phyloP scores from a whole-genome alignment of 2,888 invertebrate species.

The Drosophila prolongata region DNA sequence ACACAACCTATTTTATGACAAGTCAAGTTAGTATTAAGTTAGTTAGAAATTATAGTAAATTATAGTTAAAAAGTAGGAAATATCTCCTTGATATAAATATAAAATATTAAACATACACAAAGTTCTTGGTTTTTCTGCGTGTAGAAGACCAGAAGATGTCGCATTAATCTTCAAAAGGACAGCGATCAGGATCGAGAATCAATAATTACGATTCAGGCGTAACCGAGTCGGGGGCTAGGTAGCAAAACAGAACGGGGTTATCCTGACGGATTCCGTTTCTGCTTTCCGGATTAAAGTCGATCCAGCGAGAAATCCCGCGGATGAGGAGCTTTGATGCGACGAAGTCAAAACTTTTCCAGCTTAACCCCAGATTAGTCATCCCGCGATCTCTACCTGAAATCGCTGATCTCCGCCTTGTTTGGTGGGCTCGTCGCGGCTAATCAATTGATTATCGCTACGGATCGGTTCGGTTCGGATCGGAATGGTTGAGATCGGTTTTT shows the following conservation, averaged over 20 bases:
- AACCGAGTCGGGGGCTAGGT: slow-evolving; percentile 43
- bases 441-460: slow-evolving; percentile 52
- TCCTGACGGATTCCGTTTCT: slow-evolving; percentile 11
- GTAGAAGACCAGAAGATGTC: not conserved
- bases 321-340: slow-evolving; percentile 62
- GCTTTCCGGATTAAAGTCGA: slow-evolving; percentile 31
- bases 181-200: slow-evolving; percentile 18
- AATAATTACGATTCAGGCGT: slow-evolving; percentile 45
- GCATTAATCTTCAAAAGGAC: slow-evolving; percentile 22
- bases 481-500: slow-evolving; percentile 5
- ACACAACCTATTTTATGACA: too few relatives aligned
- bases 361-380: slow-evolving; percentile 13
- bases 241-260: slow-evolving; percentile 40
- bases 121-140: not conserved
- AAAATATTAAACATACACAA: too few relatives aligned
- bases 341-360: slow-evolving; percentile 61
- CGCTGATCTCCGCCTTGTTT: slow-evolving; percentile 42
- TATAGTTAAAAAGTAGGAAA: too few relatives aligned
- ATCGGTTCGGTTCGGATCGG: slow-evolving; percentile 1
- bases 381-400: slow-evolving; percentile 6
- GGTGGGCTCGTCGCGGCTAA: slow-evolving; percentile 56
- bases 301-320: slow-evolving; percentile 40
- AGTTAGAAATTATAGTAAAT: too few relatives aligned
- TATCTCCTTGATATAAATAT: too few relatives aligned
- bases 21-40: too few relatives aligned